Conservation (phyloP, 1,140 invertebrate species). For the Cyphomyrmex costatus region DNA sequence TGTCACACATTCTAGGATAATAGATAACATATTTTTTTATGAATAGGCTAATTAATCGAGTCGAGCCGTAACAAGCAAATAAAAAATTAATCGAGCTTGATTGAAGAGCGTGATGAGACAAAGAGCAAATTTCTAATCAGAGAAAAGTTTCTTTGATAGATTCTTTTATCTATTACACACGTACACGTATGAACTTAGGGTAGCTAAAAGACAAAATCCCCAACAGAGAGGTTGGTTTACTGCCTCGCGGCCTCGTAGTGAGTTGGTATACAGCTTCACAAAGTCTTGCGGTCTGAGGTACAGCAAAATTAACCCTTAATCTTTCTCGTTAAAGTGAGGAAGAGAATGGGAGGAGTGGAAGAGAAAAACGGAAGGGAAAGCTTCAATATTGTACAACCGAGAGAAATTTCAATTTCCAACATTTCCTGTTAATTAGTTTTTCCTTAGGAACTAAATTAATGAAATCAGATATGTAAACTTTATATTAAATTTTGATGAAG, state of each 20-base stretch:
- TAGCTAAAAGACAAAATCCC: slow-evolving; percentile 65
- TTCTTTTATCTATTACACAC: neutral
- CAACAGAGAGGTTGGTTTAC: neutral
- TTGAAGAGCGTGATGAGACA: slow-evolving; percentile 25
- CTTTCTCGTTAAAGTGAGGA: slow-evolving; percentile 23
- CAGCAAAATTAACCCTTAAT: slow-evolving; percentile 58
- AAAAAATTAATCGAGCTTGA: slow-evolving; percentile 61
- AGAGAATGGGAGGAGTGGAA: neutral
- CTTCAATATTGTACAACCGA: neutral
- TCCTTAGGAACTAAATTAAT: slow-evolving; percentile 20
- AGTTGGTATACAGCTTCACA: slow-evolving; percentile 19
- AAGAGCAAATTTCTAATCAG: slow-evolving; percentile 22
- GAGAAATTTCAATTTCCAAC: slow-evolving; percentile 29
- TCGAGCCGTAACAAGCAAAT: neutral
- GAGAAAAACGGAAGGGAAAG: too few relatives aligned
- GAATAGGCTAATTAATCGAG: slow-evolving; percentile 27
- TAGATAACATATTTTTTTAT: too few relatives aligned
- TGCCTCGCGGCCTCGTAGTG: neutral
- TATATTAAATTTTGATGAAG: neutral
- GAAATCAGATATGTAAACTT: slow-evolving; percentile 31
- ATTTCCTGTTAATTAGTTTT: slow-evolving; percentile 46
- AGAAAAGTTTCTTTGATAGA: slow-evolving; percentile 34
- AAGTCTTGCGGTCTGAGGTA: slow-evolving; percentile 33
- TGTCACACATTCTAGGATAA: too few relatives aligned
- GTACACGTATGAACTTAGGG: slow-evolving; percentile 17